Conservation (phyloP, 2,113 vertebrate genomes). For the Eupsittula cactorum region DNA sequence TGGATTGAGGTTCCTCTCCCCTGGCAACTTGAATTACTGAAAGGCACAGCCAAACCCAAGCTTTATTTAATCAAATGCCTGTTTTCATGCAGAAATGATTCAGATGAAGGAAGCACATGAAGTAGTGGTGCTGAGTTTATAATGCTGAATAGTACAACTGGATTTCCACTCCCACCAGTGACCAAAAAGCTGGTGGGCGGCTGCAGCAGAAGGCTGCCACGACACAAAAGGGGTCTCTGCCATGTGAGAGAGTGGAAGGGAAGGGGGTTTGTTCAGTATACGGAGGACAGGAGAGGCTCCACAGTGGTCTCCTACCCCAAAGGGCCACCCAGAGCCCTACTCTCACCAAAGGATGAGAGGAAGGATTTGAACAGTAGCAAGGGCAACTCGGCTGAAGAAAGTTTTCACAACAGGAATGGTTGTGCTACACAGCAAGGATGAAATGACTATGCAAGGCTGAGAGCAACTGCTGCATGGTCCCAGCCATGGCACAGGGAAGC, state of each 20-base stretch:
- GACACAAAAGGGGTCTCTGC: not conserved
- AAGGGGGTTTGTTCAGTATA: not conserved
- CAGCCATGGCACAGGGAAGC: not conserved
- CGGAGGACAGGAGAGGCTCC: not conserved
- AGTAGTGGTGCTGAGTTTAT: not conserved
- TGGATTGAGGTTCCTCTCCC: not conserved
- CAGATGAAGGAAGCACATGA: not conserved
- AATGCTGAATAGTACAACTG: not conserved
- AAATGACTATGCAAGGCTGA: not conserved
- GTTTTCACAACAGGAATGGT: not conserved
- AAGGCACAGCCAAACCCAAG: not conserved
- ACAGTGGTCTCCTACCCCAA: not conserved
- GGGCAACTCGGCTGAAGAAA: not conserved
- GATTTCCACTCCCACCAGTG: not conserved
- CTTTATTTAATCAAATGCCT: not conserved
- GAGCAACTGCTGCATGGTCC: not conserved
- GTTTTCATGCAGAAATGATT: not conserved
- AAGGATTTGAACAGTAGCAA: not conserved
- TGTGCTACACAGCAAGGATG: not conserved
- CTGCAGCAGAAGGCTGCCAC: not conserved
- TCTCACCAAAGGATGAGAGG: not conserved
- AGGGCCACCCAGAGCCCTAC: accelerated
- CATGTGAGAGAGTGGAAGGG: not conserved
- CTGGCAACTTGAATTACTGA: not conserved
- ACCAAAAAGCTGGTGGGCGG: not conserved